These are phyloP conservation scores for Perccottus glenii DNA, from an alignment of 2,113 vertebrate genomes.

Conservation along the genomic window DNA sequence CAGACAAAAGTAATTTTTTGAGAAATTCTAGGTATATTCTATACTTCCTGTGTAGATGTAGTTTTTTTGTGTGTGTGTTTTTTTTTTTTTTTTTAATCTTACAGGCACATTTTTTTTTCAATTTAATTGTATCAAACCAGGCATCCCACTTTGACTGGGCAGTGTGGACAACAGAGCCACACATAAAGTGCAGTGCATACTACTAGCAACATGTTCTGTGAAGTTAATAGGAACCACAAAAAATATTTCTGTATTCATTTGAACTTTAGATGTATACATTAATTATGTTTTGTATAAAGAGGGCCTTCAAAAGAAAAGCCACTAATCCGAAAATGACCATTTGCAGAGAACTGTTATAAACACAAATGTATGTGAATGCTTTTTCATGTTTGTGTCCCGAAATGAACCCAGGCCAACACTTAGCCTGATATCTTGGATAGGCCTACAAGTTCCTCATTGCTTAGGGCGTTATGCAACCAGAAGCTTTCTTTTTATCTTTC, in stretches of 20 bases:
- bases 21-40: too few relatives aligned
- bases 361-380: conserved; percentile 29
- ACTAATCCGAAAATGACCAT: conserved; percentile 59
- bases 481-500: conserved; percentile 22
- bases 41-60: too few relatives aligned
- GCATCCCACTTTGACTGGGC: conserved; percentile 30
- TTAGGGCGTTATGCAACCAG: conserved; percentile 1
- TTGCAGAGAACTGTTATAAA: conserved; percentile 45
- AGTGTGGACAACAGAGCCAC: conserved; percentile 20
- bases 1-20: too few relatives aligned
- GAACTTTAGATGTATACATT: conserved; percentile 30
- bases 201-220: conserved; percentile 14
- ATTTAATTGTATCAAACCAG: conserved; percentile 57
- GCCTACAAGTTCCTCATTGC: too few relatives aligned
- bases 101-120: too few relatives aligned
- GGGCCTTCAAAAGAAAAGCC: conserved; percentile 36
- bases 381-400: conserved; percentile 52
- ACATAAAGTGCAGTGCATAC: conserved; percentile 12
- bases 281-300: conserved; percentile 18
- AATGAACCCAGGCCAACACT: conserved; percentile 45
- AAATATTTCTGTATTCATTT: conserved; percentile 34
- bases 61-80: too few relatives aligned
- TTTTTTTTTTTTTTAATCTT: too few relatives aligned
- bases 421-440: conserved; percentile 27
- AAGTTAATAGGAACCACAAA: conserved; percentile 16